Conservation (phyloP, 2,797 vertebrate genomes). For the Alfaro cultratus region DNA sequence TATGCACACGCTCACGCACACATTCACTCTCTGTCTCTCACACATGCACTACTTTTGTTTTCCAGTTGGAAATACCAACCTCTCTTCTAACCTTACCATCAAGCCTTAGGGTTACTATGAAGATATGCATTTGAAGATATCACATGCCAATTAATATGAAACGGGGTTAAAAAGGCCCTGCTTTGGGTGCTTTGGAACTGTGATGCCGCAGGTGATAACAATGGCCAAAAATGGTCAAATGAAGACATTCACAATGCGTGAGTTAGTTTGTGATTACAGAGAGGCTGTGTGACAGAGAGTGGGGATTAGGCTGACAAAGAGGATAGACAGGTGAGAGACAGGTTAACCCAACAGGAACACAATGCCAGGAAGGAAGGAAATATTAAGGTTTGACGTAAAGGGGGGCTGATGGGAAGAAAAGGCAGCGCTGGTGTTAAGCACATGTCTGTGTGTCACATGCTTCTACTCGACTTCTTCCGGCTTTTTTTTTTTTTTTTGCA, state of each 20-base stretch:
- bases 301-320: conserved; percentile 63
- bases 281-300: conserved; percentile 26
- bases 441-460: conserved; percentile 23
- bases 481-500: conserved; percentile 13
- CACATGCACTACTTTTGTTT: conserved; percentile 43
- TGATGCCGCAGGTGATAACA: conserved; percentile 37
- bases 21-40: conserved; percentile 16
- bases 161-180: conserved; percentile 25
- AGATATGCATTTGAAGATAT: conserved; percentile 38
- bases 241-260: conserved; percentile 46
- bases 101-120: conserved; percentile 37
- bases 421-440: conserved; percentile 24
- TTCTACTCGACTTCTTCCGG: conserved; percentile 31
- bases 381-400: conserved; percentile 18
- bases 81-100: conserved; percentile 18
- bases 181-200: conserved; percentile 39
- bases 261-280: conserved; percentile 50
- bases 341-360: conserved; percentile 57
- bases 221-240: conserved; percentile 42
- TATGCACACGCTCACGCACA: conserved; percentile 26
- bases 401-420: conserved; percentile 24
- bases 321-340: conserved; percentile 64
- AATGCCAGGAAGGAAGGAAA: conserved; percentile 55
- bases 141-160: conserved; percentile 26
- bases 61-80: conserved; percentile 51